Percentiles rank a stretch among this genome's conserved stretches.
phyloP scores from a whole-genome alignment of 2,113 vertebrate genomes.

The Phrynosoma blainvillii region DNA sequence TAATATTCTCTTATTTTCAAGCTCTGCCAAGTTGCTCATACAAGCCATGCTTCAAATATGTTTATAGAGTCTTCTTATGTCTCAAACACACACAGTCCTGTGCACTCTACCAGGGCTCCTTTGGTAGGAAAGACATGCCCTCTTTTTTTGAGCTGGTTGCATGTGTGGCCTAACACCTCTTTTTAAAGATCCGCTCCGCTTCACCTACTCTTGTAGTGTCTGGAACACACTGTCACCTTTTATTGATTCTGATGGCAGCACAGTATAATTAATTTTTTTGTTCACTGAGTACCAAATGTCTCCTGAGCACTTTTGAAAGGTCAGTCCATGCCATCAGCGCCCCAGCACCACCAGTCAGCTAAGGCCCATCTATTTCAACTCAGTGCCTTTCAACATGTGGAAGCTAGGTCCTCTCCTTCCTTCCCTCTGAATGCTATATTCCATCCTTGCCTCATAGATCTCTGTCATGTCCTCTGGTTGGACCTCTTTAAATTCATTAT shows the following conservation, averaged over 20 bases:
- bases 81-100: neutral
- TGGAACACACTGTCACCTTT: rapidly evolving
- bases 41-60: neutral
- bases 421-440: neutral
- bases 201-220: slow-evolving; percentile 1
- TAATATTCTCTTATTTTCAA: neutral
- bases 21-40: neutral
- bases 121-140: neutral
- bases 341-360: slow-evolving; percentile 31
- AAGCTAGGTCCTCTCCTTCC: neutral
- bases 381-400: slow-evolving; percentile 22
- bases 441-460: neutral
- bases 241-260: slow-evolving; percentile 68
- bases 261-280: slow-evolving; percentile 66
- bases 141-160: slow-evolving; percentile 12
- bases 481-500: too few relatives aligned
- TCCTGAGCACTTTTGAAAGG: slow-evolving; percentile 46
- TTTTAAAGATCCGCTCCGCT: slow-evolving; percentile 32
- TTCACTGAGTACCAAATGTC: slow-evolving; percentile 59
- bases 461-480: neutral
- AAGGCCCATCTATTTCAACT: slow-evolving; percentile 40
- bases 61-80: neutral
- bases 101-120: neutral
- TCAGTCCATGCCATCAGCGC: slow-evolving; percentile 57
- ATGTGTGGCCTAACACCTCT: slow-evolving; percentile 8